Conservation (phyloP, 2,797 vertebrate species). For the Diplodus sargus region DNA sequence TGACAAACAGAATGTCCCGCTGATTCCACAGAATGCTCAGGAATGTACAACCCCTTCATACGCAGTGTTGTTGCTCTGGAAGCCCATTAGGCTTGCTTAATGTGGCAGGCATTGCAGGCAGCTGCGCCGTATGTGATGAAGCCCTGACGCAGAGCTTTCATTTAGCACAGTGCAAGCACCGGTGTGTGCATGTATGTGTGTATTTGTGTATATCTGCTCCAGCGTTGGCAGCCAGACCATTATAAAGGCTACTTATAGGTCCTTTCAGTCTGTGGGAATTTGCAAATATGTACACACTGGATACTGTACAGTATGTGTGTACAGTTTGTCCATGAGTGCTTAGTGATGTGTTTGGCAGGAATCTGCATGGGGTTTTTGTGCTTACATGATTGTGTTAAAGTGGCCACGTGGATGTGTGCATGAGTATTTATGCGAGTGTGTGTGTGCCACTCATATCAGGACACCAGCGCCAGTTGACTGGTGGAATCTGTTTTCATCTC, state of each 20-base stretch:
- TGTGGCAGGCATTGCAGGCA: constrained; percentile 77
- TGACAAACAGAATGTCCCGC: constrained; percentile 66
- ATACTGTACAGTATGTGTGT: constrained; percentile 29
- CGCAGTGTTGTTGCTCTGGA: constrained; percentile 60
- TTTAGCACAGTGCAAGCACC: constrained; percentile 65
- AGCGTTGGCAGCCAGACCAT: constrained; percentile 49
- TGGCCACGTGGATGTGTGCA: constrained; percentile 38
- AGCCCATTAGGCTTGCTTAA: constrained; percentile 80
- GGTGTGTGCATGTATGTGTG: constrained; percentile 28
- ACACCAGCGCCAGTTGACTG: constrained; percentile 70
- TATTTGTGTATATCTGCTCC: constrained; percentile 45
- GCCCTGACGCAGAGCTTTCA: constrained; percentile 76
- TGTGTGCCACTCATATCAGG: constrained; percentile 58
- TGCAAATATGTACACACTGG: constrained; percentile 29
- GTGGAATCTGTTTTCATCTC: constrained; percentile 79
- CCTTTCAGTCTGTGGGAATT: constrained; percentile 43
- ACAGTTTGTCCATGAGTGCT: constrained; percentile 8
- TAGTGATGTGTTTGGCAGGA: not conserved
- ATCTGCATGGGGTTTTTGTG: constrained; percentile 27
- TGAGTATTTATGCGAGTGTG: constrained; percentile 33
- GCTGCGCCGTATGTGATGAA: constrained; percentile 72
- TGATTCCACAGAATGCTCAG: constrained; percentile 66
- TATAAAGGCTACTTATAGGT: constrained; percentile 56
- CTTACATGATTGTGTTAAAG: constrained; percentile 21
- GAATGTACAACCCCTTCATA: constrained; percentile 59